Base-by-base conservation (phyloP, 92 coral and sea anemone genomes). In the Meandrina meandrites region DNA sequence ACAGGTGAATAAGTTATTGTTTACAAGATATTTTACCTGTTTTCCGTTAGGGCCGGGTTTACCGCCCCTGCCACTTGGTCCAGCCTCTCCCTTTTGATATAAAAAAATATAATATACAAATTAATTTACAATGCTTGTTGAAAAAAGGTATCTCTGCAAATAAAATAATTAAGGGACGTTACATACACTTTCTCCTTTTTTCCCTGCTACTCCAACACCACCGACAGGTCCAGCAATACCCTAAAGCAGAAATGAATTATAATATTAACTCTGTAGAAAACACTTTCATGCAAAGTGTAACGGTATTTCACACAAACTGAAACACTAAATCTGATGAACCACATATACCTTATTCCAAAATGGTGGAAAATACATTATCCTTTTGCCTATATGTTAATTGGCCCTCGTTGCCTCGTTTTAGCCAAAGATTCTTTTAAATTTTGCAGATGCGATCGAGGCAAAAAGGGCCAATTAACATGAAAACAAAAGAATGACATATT, bases 101-200 rank as follows among this genome's bases (percentile, higher is more conserved):
- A 37, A 37, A 67, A 75, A 0, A 13, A 36, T 22, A 36, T 22
- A 10, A 35, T 51, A 56, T 37, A 12, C 7, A 58, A n/a, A 21
- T 54, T 18, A 57, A 56, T n/a, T 50, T 77, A 40, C 42, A 11
- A 48, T 73, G 71, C 10, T 27, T 22, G 14, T 24, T 50, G 37
- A 77, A 16, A 13, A 48, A 77, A 73, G 19, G 10, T 37, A 16
- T 35, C 19, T 36, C 30, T 10, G n/a, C 48, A 34, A 34, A 9
- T 72, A 17, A 15, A 32, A 72, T 24, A 66, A 74, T 1, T 36
- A n/a, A 53, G 22, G 32, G 5, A 37, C 10, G 54, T 27, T 15
- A 17, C 88, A 76, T 85, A 85, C 88, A 18, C 19, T 77, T 76
- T 21, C 88, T 57, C 88, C 88, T 85, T 62, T 85, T 6, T 7